These are phyloP conservation scores for Gavia stellata DNA, from an alignment of 2,113 vertebrate genomes.

Conservation along the genomic window DNA sequence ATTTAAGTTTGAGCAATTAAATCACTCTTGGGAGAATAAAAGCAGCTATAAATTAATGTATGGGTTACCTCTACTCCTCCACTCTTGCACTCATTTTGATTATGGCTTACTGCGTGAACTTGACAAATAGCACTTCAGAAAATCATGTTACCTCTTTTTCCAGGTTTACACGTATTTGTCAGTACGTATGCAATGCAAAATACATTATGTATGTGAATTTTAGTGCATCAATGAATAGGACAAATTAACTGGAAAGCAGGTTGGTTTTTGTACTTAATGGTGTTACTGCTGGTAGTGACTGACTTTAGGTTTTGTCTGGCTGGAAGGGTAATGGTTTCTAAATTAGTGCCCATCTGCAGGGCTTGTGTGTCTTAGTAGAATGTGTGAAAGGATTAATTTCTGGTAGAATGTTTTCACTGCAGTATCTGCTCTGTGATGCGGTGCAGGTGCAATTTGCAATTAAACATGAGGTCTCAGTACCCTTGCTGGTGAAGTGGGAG, in stretches of 20 bases:
- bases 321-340: not conserved
- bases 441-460: not conserved
- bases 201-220: not conserved
- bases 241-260: not conserved
- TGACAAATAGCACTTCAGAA: slow-evolving; percentile 12
- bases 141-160: not conserved
- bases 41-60: not conserved
- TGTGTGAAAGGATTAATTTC: not conserved
- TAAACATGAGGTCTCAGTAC: not conserved
- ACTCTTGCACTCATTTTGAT: not conserved
- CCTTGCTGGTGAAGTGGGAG: not conserved
- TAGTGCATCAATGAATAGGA: not conserved
- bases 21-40: not conserved
- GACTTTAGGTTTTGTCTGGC: not conserved
- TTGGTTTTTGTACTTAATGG: not conserved
- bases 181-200: not conserved
- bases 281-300: not conserved
- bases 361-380: not conserved
- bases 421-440: not conserved
- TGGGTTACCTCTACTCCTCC: not conserved
- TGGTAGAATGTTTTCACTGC: not conserved
- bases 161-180: not conserved
- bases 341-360: not conserved
- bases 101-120: not conserved
- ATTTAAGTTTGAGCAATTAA: not conserved